Evolutionary conservation across 2,797 vertebrate genomes (phyloP).

Genomic region (Arctocebus calabarensis): DNA sequence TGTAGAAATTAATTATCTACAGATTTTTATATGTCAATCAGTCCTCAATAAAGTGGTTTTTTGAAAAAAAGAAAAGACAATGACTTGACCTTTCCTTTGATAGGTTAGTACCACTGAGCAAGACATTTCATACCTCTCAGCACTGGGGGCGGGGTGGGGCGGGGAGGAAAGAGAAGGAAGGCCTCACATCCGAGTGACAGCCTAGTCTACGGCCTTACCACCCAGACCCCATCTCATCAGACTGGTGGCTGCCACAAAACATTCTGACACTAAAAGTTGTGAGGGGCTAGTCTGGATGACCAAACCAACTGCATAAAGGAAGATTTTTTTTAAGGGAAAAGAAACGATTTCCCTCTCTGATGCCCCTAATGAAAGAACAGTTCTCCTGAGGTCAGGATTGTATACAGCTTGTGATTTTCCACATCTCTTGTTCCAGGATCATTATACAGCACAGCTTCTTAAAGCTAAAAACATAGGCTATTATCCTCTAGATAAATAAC

Average conservation of each 20-base stretch:
- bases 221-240: no score
- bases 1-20: not conserved
- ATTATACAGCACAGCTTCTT: slow-evolving; percentile 31
- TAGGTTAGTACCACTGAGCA: not conserved
- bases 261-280: not conserved
- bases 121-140: not conserved
- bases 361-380: not conserved
- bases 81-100: not conserved
- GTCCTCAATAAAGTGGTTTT: not conserved
- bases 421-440: not conserved
- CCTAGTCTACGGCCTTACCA: no score
- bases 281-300: not conserved
- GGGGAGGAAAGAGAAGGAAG: not conserved
- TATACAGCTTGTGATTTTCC: not conserved
- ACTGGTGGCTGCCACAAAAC: not conserved
- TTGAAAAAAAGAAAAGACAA: not conserved
- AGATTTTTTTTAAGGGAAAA: not conserved
- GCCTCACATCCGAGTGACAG: not conserved
- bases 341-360: not conserved
- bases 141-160: not conserved
- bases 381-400: not conserved
- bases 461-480: slow-evolving; percentile 54
- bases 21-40: not conserved
- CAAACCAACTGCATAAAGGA: not conserved
- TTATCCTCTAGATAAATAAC: slow-evolving; percentile 47